These are phyloP conservation scores for Pitta sordida DNA, from an alignment of 2,113 vertebrate species.

Conservation along the genomic window DNA sequence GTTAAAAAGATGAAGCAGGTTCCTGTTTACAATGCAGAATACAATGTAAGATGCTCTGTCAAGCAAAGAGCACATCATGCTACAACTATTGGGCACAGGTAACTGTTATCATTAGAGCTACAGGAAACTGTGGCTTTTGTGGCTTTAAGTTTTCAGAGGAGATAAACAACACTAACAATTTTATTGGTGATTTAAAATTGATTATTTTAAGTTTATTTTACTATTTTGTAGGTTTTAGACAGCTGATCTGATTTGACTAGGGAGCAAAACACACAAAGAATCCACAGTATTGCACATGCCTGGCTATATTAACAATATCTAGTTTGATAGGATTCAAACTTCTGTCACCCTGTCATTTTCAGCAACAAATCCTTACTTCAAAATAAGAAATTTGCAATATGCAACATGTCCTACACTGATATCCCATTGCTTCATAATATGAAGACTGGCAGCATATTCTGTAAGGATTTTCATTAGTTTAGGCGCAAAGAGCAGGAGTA, in stretches of 20 bases:
- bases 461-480: not conserved
- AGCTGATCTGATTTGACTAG: not conserved
- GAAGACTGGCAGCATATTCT: not conserved
- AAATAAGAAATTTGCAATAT: not conserved
- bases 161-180: not conserved
- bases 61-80: not conserved
- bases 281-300: not conserved
- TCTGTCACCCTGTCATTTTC: not conserved
- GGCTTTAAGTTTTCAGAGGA: not conserved
- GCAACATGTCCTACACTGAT: not conserved
- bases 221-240: not conserved
- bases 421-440: not conserved
- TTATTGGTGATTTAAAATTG: not conserved
- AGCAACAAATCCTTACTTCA: not conserved
- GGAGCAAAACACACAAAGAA: not conserved
- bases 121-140: not conserved
- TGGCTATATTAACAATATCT: not conserved
- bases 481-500: not conserved
- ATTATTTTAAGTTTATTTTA: conserved; percentile 12
- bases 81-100: not conserved
- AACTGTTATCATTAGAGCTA: not conserved
- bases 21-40: not conserved
- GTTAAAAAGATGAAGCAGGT: not conserved
- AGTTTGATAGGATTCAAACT: not conserved
- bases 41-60: not conserved